Evolutionary conservation across 2,888 invertebrate genomes (phyloP), one percentile per base, ranked within the genome.

Genomic region (Epirrhoe alternata): DNA sequence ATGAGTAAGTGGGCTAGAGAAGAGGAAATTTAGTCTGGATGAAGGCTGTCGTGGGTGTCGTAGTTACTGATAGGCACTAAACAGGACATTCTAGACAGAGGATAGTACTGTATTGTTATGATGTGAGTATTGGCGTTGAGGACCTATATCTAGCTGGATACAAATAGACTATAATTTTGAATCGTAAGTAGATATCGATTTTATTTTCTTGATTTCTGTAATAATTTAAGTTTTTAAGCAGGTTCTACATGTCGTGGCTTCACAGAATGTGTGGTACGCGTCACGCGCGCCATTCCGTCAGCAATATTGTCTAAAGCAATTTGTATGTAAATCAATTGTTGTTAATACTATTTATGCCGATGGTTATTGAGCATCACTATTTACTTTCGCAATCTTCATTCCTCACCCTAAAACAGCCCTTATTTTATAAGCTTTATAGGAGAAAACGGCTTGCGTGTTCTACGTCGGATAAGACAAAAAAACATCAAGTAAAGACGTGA

Each of bases 281-380:
- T 90, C 89, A 90, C 88, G 89, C 90, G 87, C 88, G 88, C 89
- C 89, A 88, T 92, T 90, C 90, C 88, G 87, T 90, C 89, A 88
- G 90, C 92, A 89, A 91, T 92, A 92, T 92, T 90, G 92, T 92
- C 92, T 92, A 90, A 91, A 92, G 92, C 92, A 92, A 93, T 93
- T 92, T 92, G 92, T 93, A 93, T 93, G 92, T 91, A 91, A 93
- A 93, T 93, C 92, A 90, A 91, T 92, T 90, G 92, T 92, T 92
- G 91, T 92, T 92, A 92, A 93, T 92, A 90, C 91, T 92, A 92
- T 93, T 92, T 92, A 91, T 91, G 89, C 77, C 89, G 85, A 89
- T 88, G 90, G 90, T 92, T 91, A 92, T 91, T 87, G 91, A 88
- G 90, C 90, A 87, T 88, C 84, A 89, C 90, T 89, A 89, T 83